Evolutionary conservation across 1,140 invertebrate species (phyloP).

Genomic region (Saxidomus purpurata): DNA sequence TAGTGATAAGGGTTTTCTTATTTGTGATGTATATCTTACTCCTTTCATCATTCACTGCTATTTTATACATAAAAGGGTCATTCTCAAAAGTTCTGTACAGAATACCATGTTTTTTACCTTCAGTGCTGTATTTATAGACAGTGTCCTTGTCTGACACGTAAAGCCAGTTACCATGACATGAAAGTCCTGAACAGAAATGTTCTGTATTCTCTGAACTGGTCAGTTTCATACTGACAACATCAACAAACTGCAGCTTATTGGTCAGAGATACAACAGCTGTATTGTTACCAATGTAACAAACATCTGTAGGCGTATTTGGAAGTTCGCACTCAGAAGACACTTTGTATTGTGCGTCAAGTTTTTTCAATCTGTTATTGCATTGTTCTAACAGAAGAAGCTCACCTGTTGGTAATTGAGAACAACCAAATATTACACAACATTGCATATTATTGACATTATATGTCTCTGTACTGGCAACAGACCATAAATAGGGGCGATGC

Average conservation of each 20-base stretch:
- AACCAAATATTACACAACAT: background rate
- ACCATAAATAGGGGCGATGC: too few relatives aligned
- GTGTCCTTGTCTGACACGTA: background rate
- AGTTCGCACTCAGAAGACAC: background rate
- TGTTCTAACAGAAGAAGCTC: background rate
- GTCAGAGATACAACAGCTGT: background rate
- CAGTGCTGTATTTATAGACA: background rate
- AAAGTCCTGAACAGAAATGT: background rate
- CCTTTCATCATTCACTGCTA: background rate
- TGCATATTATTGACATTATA: too few relatives aligned
- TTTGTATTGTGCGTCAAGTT: background rate
- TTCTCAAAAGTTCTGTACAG: background rate
- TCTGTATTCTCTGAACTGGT: background rate
- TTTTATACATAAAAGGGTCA: background rate
- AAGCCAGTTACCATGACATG: background rate
- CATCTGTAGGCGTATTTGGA: background rate
- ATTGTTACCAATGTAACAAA: background rate
- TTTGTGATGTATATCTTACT: background rate
- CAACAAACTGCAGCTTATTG: background rate
- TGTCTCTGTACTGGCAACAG: too few relatives aligned
- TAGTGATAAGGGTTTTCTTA: background rate
- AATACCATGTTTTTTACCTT: background rate
- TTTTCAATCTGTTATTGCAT: background rate
- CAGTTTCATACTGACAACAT: background rate
- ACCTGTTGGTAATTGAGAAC: background rate